These are phyloP conservation scores for Haemorhous mexicanus DNA, from an alignment of 2,113 vertebrate genomes.

Conservation along the genomic window DNA sequence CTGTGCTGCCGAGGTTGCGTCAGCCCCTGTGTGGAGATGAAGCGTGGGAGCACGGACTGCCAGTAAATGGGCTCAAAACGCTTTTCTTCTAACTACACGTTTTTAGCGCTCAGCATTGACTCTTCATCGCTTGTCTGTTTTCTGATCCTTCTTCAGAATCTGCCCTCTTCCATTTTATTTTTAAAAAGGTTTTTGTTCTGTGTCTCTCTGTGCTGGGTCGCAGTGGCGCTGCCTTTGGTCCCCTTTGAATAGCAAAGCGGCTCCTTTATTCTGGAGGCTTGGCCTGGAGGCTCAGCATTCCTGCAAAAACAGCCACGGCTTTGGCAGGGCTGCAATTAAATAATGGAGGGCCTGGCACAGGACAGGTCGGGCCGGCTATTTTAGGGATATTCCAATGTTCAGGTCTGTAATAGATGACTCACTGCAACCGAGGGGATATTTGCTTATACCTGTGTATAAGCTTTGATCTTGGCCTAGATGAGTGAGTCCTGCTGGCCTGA, in stretches of 20 bases:
- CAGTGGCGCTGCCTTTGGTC: conserved; percentile 21
- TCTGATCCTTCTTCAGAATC: background rate
- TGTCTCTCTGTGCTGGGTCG: background rate
- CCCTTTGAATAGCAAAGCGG: conserved; percentile 8
- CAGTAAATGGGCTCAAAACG: background rate
- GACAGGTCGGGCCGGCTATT: conserved; percentile 17
- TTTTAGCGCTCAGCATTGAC: background rate
- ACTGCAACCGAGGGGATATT: background rate
- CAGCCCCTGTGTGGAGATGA: background rate
- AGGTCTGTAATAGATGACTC: background rate
- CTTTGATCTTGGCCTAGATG: background rate
- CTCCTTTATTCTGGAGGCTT: conserved; percentile 18
- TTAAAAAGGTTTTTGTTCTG: background rate
- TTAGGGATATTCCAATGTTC: background rate
- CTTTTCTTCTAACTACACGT: background rate
- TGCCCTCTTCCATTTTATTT: conserved; percentile 14
- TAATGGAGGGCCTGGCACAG: background rate
- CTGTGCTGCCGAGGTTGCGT: background rate
- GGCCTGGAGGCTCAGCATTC: background rate
- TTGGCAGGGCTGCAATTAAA: conserved; percentile 2
- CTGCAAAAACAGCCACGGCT: background rate
- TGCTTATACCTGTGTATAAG: background rate
- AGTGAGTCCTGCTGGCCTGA: background rate
- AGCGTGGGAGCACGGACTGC: background rate
- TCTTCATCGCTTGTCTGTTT: background rate